A percentile compares a stretch with the other conserved stretches of the same genome.
Conservation (phyloP, 1,140 invertebrate genomes). For the Elymnias hypermnestra region DNA sequence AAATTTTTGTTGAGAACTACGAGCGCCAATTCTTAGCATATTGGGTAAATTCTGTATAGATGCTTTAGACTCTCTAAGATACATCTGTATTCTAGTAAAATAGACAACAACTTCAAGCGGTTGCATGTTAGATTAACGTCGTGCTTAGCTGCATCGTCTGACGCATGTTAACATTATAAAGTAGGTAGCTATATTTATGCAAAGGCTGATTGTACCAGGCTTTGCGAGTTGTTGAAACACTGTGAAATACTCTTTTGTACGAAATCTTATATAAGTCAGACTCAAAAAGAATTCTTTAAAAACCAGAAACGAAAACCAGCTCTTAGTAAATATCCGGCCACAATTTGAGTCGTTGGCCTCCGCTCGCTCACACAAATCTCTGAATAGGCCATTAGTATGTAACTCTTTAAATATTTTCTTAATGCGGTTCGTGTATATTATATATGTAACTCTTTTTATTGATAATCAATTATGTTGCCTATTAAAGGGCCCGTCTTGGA, state of each 20-base stretch:
- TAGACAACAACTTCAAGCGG: neutral
- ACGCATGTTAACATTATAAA: slow-evolving; percentile 23
- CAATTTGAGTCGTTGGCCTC: slow-evolving; percentile 21
- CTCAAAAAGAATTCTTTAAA: slow-evolving; percentile 7
- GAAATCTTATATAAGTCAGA: slow-evolving; percentile 15
- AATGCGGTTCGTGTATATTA: no score
- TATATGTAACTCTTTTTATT: no score
- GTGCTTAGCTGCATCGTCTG: slow-evolving; percentile 11
- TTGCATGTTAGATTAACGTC: slow-evolving; percentile 20
- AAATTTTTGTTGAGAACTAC: no score
- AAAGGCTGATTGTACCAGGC: slow-evolving; percentile 19
- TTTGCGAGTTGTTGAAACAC: slow-evolving; percentile 12
- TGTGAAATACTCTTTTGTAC: slow-evolving; percentile 19
- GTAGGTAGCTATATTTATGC: slow-evolving; percentile 11
- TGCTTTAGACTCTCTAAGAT: no score
- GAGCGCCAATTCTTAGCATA: no score
- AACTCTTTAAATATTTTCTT: no score
- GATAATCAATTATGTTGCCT: no score
- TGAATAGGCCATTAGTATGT: slow-evolving; percentile 5
- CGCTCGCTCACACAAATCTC: slow-evolving; percentile 9
- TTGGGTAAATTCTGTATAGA: no score
- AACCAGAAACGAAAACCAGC: slow-evolving; percentile 15
- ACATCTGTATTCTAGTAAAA: neutral
- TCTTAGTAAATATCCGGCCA: slow-evolving; percentile 14
- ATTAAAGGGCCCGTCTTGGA: no score